Evolutionary conservation across 2,888 invertebrate genomes (phyloP), one percentile per base, ranked within the genome.

Genomic region (Eupithecia tripunctaria): DNA sequence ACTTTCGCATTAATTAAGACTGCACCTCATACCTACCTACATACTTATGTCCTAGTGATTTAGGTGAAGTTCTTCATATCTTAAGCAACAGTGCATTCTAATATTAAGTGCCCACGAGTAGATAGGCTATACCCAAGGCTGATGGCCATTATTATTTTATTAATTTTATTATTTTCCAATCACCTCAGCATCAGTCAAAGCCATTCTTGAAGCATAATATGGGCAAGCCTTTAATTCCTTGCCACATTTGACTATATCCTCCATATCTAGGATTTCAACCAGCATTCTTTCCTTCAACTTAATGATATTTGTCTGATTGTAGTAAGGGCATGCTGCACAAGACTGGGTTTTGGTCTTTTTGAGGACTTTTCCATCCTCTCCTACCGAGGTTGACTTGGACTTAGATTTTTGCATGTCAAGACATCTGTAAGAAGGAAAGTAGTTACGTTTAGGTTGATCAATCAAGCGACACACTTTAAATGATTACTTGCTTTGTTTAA

Each of bases 201-300:
- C 97, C 85, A 96, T 95, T 82, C 99, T 95, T 1, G 97, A 95
- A 0, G 98, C 97, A 90, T 99, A 99, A 94, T 99, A 99, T 0
- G 99, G 98, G 90, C 99, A 99, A 0, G 97, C 97, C 77, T 96
- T 96, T 67, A 96, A 83, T 76, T 96, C 92, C 82, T 96, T 95
- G 0, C 97, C 98, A 81, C 93, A 92, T 60, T 91, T 92, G 0
- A 97, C 96, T 70, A 98, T 92, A 82, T 99, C 98, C 88, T 99
- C 99, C 82, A 99, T 97, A 89, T 99, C 99, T 85, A 96, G 94
- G 15, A 98, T 96, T 75, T 97, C 96, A 0, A 95, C 94, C 7
- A 98, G 86, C 66, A 96, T 93, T 70, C 95, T 90, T 79, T 97
- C 96, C 80, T 95, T 95, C 41, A 98, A 88, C 6, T 95, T 93